Percentiles rank a stretch among this genome's conserved stretches.
Evolutionary conservation across 2,888 invertebrate species (phyloP).

Genomic region (Andrena fulva): DNA sequence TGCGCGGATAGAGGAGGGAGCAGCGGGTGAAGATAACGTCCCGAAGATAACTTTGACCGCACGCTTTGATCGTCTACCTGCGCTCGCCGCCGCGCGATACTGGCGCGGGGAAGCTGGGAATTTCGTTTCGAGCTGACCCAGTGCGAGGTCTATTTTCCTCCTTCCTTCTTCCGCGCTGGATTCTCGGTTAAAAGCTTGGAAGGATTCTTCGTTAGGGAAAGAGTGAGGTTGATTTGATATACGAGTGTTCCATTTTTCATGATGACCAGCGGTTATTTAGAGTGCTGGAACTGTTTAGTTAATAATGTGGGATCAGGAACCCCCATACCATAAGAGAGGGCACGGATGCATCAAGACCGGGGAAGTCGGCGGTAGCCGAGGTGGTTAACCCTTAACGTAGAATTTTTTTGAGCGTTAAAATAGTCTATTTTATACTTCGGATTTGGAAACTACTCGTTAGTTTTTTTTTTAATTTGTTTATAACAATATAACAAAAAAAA

Average conservation of each 20-base stretch:
- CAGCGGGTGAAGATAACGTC: conserved; percentile 34
- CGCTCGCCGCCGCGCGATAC: conserved; percentile 17
- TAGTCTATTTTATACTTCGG: too few species aligned
- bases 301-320: too few species aligned
- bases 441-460: too few species aligned
- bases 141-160: conserved; percentile 45
- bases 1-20: not conserved
- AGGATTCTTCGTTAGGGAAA: conserved; percentile 27
- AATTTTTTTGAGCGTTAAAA: too few species aligned
- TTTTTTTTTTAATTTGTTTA: too few species aligned
- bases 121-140: conserved; percentile 50
- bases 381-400: too few species aligned
- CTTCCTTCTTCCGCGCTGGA: not conserved
- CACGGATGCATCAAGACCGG: too few species aligned
- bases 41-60: conserved; percentile 45
- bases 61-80: conserved; percentile 42
- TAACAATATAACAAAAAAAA: too few species aligned
- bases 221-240: not conserved
- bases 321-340: too few species aligned
- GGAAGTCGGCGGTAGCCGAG: too few species aligned
- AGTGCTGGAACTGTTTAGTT: not conserved
- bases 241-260: not conserved
- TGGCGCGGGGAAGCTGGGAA: conserved; percentile 7
- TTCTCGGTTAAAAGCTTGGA: conserved; percentile 21
- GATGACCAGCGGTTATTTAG: not conserved